Evolutionary conservation across 2,113 vertebrate species (phyloP), one percentile per base, ranked within the genome.

Genomic region (Sapajus apella): DNA sequence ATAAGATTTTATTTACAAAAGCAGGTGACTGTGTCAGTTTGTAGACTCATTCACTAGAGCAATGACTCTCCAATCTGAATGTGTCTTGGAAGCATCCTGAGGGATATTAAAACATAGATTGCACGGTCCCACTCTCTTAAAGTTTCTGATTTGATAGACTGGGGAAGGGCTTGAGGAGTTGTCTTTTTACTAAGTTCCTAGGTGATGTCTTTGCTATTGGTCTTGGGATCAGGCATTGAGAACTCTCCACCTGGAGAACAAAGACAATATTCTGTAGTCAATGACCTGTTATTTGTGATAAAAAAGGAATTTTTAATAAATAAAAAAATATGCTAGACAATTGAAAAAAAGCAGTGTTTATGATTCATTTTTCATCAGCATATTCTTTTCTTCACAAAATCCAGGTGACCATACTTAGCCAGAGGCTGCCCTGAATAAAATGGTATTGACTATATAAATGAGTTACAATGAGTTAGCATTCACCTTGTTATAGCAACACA

Each of bases 381-480:
- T n/a, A 30, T 52, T 56, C 6, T 13, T 94, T 80, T 73, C 13
- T 84, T 76, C 45, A 52, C 9, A 21, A 94, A 83, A 87, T 55
- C 18, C 56, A n/a, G 5, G 5, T 85, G 64, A n/a, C 52, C 32
- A 52, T 3, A 50, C 8, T 75, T 80, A 70, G 30, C n/a, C 20
- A 91, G 37, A 87, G 10, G 91, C 82, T 37, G 32, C 4, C 2
- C 56, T 90, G 25, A 61, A 73, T 92, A 87, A 96, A 85, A 70
- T 90, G n/a, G 50, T 90, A 76, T 80, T 66, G 70, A 27, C 52
- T 76, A 90, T 43, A 87, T 43, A 40, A 87, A 35, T 61, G 84
- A 97, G 25, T 84, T 93, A 91, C 40, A 92, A 94, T 88, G 86
- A 92, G 56, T 94, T 90, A 95, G 72, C 56, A 55, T 91, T 92